Evolutionary conservation across 2,113 vertebrate species (phyloP).

Genomic region (Barbus barbus): DNA sequence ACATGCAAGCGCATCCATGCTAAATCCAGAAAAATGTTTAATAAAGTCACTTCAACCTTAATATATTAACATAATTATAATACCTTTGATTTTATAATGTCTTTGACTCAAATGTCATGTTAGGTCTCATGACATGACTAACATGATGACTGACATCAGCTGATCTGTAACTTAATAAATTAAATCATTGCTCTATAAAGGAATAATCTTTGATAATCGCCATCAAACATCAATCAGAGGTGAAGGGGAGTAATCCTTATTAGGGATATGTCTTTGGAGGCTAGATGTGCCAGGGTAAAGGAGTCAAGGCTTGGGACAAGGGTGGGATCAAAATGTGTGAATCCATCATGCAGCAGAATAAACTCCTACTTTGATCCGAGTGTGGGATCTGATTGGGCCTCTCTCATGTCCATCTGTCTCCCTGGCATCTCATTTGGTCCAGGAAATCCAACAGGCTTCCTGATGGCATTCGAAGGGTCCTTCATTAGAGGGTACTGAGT

Average conservation of each 20-base stretch:
- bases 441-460: slow-evolving; percentile 81
- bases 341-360: slow-evolving; percentile 78
- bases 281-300: slow-evolving; percentile 32
- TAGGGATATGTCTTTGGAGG: slow-evolving; percentile 12
- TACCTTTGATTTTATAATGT: not conserved
- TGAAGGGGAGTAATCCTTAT: slow-evolving; percentile 22
- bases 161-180: not conserved
- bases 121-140: not conserved
- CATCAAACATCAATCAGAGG: slow-evolving; percentile 2
- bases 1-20: slow-evolving; percentile 70
- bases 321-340: slow-evolving; percentile 62
- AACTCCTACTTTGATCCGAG: slow-evolving; percentile 84
- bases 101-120: not conserved
- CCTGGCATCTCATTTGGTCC: slow-evolving; percentile 81
- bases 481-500: slow-evolving; percentile 66
- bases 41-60: not conserved
- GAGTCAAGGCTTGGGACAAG: slow-evolving; percentile 46
- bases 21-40: slow-evolving; percentile 50
- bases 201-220: not conserved
- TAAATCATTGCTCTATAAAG: not conserved
- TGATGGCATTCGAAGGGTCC: slow-evolving; percentile 76
- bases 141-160: not conserved
- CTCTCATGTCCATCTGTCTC: slow-evolving; percentile 83
- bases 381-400: slow-evolving; percentile 83
- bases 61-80: too few species aligned